Base-by-base conservation (phyloP, 2,113 vertebrate species). In the Nansenia antarctica region DNA sequence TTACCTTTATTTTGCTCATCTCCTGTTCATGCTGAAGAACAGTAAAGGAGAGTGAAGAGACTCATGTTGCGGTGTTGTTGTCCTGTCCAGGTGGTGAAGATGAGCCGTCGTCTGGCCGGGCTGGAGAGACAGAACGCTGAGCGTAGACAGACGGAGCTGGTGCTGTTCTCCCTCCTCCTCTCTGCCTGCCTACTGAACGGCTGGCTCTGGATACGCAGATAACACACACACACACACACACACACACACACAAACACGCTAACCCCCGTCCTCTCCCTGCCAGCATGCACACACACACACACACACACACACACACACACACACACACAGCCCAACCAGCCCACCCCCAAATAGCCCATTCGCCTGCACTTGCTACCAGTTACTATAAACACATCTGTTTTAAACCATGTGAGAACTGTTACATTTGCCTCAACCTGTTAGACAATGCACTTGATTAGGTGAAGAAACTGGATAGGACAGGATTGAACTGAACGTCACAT, bases 141-240 rank as follows among this genome's bases (percentile, higher is more conserved):
- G 31, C 86, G 86, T 80, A 72, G 35, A 1, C 90, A 91, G 58
- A 91, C 86, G 0, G 93, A 94, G 37, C 35, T 85, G 1, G 7
- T 93, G 20, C 6, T 94, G 31, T 91, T 93, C 67, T 91, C 91
- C 0, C 9, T 94, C 52, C 64, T 95, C 53, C 3, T 90, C 65
- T 93, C 88, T 0, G 83, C 87, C 14, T 92, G 87, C 45, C 42
- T 94, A 8, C 39, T 91, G 74, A 94, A 93, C 72, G 66, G 86
- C 0, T 96, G 94, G 92, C 89, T 95, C 30, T 95, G 93, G 93
- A 64, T 94, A n/a, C 86, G 90, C 67, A 85, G 85, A 88, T 90
- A 81, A 80, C 66, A 20, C 54, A 47, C 60, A 54, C 31, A 22
- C 24, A 45, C 18, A 9, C 52, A 58, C 30, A 47, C 24, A 18